These are phyloP conservation scores for Todus mexicanus DNA, from an alignment of 2,797 vertebrate species.

Conservation along the genomic window DNA sequence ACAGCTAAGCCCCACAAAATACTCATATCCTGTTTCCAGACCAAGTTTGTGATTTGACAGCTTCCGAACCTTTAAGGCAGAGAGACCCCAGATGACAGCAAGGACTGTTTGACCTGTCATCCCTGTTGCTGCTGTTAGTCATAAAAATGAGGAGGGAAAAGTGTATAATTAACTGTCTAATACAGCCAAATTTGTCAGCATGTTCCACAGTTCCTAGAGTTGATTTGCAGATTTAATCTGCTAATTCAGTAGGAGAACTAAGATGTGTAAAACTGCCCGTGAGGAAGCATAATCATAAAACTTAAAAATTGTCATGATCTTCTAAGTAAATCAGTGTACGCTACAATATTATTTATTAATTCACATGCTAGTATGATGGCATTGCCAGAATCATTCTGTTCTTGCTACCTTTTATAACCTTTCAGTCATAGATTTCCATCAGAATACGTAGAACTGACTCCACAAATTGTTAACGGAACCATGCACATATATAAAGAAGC, in stretches of 20 bases:
- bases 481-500: conserved; percentile 86
- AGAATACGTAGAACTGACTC: conserved; percentile 78
- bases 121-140: neutral
- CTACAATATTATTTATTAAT: neutral
- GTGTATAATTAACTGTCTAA: neutral
- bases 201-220: neutral
- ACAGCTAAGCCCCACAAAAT: neutral
- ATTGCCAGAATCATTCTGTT: neutral
- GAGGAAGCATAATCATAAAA: neutral
- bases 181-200: neutral
- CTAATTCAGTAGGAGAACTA: neutral
- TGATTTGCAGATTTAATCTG: neutral
- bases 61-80: neutral
- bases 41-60: neutral
- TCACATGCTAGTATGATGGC: neutral
- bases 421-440: conserved; percentile 83
- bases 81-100: neutral
- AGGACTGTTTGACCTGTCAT: neutral
- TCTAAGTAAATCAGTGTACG: neutral
- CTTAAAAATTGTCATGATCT: neutral
- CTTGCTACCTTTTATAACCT: conserved; percentile 3
- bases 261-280: neutral
- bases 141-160: neutral
- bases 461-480: conserved; percentile 81
- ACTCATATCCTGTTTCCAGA: neutral